phyloP scores from a whole-genome alignment of 1,140 invertebrate genomes.

The Hyphantria cunea region DNA sequence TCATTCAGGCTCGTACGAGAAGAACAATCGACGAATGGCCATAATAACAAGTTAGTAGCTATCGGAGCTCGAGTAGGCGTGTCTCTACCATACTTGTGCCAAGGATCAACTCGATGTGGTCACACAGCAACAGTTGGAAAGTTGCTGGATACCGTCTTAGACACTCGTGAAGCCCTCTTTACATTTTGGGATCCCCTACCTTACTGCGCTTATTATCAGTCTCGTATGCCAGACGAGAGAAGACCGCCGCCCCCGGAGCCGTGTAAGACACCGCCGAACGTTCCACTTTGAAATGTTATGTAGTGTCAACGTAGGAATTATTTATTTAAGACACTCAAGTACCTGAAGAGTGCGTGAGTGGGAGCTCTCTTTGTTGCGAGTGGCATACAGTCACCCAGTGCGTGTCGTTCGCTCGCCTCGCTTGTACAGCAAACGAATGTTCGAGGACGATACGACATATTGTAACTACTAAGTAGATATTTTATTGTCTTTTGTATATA shows the following conservation, averaged over 20 bases:
- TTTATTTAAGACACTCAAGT: slow-evolving; percentile 73
- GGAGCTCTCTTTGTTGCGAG: slow-evolving; percentile 46
- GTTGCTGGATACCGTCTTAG: slow-evolving; percentile 85
- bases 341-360: slow-evolving; percentile 73
- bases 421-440: slow-evolving; percentile 35
- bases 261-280: slow-evolving; percentile 72
- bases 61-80: slow-evolving; percentile 89
- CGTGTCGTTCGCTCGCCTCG: slow-evolving; percentile 49
- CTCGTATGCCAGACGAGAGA: slow-evolving; percentile 85
- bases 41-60: slow-evolving; percentile 68
- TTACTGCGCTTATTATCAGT: slow-evolving; percentile 91
- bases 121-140: slow-evolving; percentile 82
- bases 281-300: slow-evolving; percentile 69
- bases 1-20: slow-evolving; percentile 87
- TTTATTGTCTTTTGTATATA: slow-evolving; percentile 38
- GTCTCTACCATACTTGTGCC: slow-evolving; percentile 89
- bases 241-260: slow-evolving; percentile 62
- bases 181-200: slow-evolving; percentile 91
- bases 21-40: slow-evolving; percentile 67
- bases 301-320: slow-evolving; percentile 64
- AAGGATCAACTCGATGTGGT: slow-evolving; percentile 83
- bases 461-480: slow-evolving; percentile 80
- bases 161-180: slow-evolving; percentile 89
- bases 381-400: slow-evolving; percentile 50
- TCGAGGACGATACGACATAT: slow-evolving; percentile 60